Evolutionary conservation across 2,113 vertebrate species (phyloP).

Genomic region (Vulpes lagopus): DNA sequence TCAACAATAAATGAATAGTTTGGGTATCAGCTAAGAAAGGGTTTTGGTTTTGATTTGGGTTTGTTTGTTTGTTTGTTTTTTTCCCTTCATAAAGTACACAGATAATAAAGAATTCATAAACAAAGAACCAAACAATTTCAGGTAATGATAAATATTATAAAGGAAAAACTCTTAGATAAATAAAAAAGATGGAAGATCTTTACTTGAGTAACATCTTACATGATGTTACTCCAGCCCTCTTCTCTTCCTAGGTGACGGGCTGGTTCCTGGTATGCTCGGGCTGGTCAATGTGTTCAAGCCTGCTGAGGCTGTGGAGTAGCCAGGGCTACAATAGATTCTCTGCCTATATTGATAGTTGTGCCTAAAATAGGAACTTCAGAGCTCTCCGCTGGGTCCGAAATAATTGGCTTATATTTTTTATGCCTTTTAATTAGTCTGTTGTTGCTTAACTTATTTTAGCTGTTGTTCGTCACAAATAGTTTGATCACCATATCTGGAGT

Average conservation of each 20-base stretch:
- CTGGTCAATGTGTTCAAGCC: neutral
- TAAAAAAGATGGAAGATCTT: neutral
- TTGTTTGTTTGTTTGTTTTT: neutral
- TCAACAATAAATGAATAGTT: neutral
- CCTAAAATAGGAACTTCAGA: neutral
- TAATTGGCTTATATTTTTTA: neutral
- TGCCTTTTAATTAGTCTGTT: neutral
- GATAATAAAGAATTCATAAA: neutral
- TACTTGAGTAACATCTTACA: too few species aligned
- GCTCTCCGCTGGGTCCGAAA: neutral
- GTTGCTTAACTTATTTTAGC: neutral
- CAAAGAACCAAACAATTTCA: neutral
- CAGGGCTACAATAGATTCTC: fast-evolving
- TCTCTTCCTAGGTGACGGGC: neutral
- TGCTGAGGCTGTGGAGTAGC: neutral
- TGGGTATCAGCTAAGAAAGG: neutral
- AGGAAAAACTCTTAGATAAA: neutral
- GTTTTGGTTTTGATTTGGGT: neutral
- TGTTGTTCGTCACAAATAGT: neutral
- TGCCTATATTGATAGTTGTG: neutral
- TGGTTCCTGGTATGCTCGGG: neutral
- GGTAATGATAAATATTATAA: neutral
- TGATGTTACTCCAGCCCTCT: neutral
- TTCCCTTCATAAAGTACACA: neutral
- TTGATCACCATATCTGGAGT: neutral